Base-by-base conservation (phyloP, 2,888 invertebrate species). In the Anticlea derivata region DNA sequence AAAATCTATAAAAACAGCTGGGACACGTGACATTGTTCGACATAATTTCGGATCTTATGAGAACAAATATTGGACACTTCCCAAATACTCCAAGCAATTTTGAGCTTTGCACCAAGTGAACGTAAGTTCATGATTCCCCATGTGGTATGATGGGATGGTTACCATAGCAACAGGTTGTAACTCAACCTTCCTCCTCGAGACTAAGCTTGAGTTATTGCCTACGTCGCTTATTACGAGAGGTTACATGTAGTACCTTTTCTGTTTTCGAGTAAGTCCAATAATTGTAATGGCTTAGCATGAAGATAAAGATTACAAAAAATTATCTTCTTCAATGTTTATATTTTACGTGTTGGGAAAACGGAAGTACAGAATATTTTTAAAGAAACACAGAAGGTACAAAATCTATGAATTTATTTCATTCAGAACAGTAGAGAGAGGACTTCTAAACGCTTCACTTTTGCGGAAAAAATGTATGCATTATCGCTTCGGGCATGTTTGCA, bases 101-200 rank as follows among this genome's bases (percentile, higher is more conserved):
- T 52, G 11, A 41, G 47, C 63, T 50, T 40, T 66, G 54, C 8
- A 1, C 1, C 39, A 24, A 7, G 1, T 0, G 1, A 7, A 11
- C 17, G 49, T 64, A 40, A 56, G 58, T 40, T 53, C 20, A 45
- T 43, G 51, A 51, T 63, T 46, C 50, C 43, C 55, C 57, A 61
- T 40, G 45, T 56, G 47, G 61, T 51, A 60, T 66, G 51, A 69
- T 63, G 45, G 54, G 55, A 55, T 63, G 56, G 78, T 83, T 60
- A 73, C 77, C 75, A 80, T 83, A 81, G 82, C 85, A 84, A 85
- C 85, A 85, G 75, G 85, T 86, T 75, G 73, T 63, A 64, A 46
- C 57, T 66, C 64, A n/a, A n/a, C 69, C 63, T 56, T 62, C 60
- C 61, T 63, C 55, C 60, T 65, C 63, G 65, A 65, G 58, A 60